phyloP scores from a whole-genome alignment of 1,140 invertebrate genomes.

The Aphaenogaster rudis region DNA sequence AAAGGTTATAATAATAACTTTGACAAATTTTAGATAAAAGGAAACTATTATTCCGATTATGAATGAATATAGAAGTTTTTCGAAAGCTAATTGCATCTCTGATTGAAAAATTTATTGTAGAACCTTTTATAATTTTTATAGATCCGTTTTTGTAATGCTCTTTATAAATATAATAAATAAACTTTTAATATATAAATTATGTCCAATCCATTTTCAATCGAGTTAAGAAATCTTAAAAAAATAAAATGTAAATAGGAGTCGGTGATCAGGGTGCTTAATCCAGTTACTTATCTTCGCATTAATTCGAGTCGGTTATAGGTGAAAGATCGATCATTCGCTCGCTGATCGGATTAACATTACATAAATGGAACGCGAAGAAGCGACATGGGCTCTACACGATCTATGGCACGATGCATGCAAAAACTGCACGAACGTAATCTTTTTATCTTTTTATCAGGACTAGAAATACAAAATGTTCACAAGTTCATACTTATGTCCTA shows the following conservation, averaged over 20 bases:
- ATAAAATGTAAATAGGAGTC: slow-evolving; percentile 31
- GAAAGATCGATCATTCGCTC: slow-evolving; percentile 11
- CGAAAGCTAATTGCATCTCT: not conserved
- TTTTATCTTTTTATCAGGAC: not conserved
- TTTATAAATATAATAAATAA: not conserved
- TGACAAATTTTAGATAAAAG: not conserved
- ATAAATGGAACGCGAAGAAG: slow-evolving; percentile 45
- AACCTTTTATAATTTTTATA: not conserved
- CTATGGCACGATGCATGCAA: not conserved
- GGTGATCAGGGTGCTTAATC: not conserved
- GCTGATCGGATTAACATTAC: slow-evolving; percentile 39
- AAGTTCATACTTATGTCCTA: not conserved
- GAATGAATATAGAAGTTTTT: not conserved
- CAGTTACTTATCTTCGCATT: slow-evolving; percentile 14
- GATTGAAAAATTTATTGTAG: not conserved
- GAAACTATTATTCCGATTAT: not conserved
- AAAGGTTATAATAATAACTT: not conserved
- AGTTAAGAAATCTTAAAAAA: not conserved
- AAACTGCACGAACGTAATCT: slow-evolving; percentile 1
- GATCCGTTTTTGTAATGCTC: not conserved
- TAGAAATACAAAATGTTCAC: not conserved
- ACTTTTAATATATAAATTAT: slow-evolving; percentile 11
- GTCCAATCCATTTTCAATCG: not conserved
- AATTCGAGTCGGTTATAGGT: not conserved
- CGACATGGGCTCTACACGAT: not conserved